These are phyloP conservation scores for Stylophora pistillata DNA, from an alignment of 64 coral and sea anemone genomes.

Conservation along the genomic window DNA sequence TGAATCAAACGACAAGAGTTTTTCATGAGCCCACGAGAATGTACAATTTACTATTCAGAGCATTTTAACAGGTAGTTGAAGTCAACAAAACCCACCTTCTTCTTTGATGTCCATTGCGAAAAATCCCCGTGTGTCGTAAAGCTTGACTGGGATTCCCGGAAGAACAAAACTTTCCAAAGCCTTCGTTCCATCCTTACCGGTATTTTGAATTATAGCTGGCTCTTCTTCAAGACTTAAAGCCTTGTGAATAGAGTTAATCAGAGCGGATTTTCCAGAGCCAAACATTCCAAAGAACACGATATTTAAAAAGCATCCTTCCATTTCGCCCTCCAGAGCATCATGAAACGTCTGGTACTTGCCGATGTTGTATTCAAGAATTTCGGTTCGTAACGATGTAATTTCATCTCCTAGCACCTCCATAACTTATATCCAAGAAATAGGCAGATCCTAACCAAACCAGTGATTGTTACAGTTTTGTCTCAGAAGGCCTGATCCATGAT, in stretches of 20 bases:
- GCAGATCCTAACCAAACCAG: neutral
- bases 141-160: slow-evolving; percentile 41
- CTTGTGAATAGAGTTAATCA: slow-evolving; percentile 72
- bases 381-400: neutral
- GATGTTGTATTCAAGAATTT: neutral
- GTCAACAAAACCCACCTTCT: neutral
- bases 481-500: neutral
- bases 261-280: slow-evolving; percentile 82
- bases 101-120: slow-evolving; percentile 47
- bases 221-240: slow-evolving; percentile 7
- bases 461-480: neutral
- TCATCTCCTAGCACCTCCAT: neutral
- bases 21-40: too few relatives aligned
- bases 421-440: neutral
- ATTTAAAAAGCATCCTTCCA: slow-evolving; percentile 53
- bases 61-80: neutral
- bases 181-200: slow-evolving; percentile 60
- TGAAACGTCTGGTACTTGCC: neutral
- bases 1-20: too few relatives aligned
- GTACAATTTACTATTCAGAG: neutral
- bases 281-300: slow-evolving; percentile 72
- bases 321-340: slow-evolving; percentile 69
- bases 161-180: slow-evolving; percentile 40
- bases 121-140: slow-evolving; percentile 79
- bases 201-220: slow-evolving; percentile 30